phyloP scores from a whole-genome alignment of 92 coral and sea anemone genomes.

The Phenganax marumi region DNA sequence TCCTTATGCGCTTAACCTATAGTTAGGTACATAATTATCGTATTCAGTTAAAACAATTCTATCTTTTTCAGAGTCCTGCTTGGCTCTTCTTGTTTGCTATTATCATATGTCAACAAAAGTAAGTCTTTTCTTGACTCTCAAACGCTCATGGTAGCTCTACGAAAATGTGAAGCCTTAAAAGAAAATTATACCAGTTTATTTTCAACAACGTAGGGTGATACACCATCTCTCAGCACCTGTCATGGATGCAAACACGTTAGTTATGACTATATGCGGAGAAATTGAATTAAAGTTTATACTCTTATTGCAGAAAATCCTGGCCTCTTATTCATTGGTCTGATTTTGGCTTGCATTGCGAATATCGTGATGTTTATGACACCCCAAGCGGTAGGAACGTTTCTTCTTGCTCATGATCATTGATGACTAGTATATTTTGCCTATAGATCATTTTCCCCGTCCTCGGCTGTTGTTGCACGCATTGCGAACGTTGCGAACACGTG shows the following conservation, averaged over 20 bases:
- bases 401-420: background rate
- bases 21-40: too few species aligned
- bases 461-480: background rate
- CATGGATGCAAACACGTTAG: background rate
- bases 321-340: conserved; percentile 23
- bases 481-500: background rate
- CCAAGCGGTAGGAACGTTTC: conserved; percentile 27
- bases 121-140: background rate
- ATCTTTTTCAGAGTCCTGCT: conserved; percentile 8
- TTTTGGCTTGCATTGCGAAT: conserved; percentile 21
- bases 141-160: too few species aligned
- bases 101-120: conserved; percentile 21
- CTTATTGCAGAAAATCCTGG: conserved; percentile 33
- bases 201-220: background rate
- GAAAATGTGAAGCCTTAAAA: too few species aligned
- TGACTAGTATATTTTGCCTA: too few species aligned
- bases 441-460: background rate
- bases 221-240: too few species aligned
- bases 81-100: background rate
- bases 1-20: too few species aligned
- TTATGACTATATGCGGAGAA: background rate
- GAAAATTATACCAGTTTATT: too few species aligned
- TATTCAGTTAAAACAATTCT: too few species aligned
- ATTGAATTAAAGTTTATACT: background rate
- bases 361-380: conserved; percentile 31